Base-by-base conservation (phyloP, 2,797 vertebrate species). In the Enteromius paludinosus region DNA sequence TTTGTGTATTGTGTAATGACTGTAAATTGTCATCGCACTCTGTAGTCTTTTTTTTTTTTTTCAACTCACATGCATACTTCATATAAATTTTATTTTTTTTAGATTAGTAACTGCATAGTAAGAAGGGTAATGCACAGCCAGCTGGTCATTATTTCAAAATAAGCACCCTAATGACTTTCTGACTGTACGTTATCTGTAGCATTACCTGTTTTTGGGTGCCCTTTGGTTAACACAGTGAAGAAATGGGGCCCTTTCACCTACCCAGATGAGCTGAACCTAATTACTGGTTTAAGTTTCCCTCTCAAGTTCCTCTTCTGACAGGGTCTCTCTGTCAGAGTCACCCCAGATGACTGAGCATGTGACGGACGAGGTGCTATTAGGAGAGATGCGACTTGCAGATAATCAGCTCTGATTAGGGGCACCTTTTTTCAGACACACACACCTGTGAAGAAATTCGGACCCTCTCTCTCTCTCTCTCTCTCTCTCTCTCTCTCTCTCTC, bases 361-460 rank as follows among this genome's bases (percentile, higher is more conserved):
- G 88, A 90, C 70, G 79, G 87, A 90, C 83, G 81, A 89, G 89
- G 83, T 79, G 79, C 87, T 86, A 87, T 89, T 87, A 88, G 81
- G 81, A 82, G 75, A 88, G 85, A 88, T 88, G 79, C 65, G 83
- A 86, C 83, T 79, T 54, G 14, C 71, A 88, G 89, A 90, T 90
- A 87, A 89, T 90, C 84, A 84, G 76, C 38, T 59, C 84, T 81
- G 86, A 88, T 88, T 83, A 85, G 82, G 66, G 74, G 80, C 78
- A 76, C 80, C 73, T 83, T 84, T 85, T 84, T 86, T 88, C 54
- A 73, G 18, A 81, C 62, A 82, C 81, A 80, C 59, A 79, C 82
- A 84, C 79, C 84, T 87, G 87, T 83, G 80, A 45, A 83, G 68
- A 59, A 81, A 66, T 28, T 54, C 20, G 56, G 54, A 65, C 41